Evolutionary conservation across 23 tunicate genomes (phyloP).

Genomic region (Halocynthia aurantium): DNA sequence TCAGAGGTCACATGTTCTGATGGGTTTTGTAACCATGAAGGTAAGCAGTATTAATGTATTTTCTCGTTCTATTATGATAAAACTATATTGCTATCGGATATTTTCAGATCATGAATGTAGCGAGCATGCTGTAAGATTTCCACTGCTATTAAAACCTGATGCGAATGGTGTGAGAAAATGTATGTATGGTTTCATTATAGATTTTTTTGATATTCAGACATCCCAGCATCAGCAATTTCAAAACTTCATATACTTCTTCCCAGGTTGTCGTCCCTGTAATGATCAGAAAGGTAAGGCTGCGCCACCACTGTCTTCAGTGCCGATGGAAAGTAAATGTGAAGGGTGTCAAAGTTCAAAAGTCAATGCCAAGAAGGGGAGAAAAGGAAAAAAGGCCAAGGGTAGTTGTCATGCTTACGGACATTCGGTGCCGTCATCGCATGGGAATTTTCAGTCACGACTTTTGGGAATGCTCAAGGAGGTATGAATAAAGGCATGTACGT

Average conservation of each 20-base stretch:
- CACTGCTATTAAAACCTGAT: too few relatives aligned
- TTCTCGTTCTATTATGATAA: background rate
- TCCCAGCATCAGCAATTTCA: too few relatives aligned
- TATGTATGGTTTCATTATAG: too few relatives aligned
- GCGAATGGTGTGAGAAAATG: too few relatives aligned
- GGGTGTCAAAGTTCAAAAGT: constrained; percentile 20
- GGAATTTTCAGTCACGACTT: constrained; percentile 15
- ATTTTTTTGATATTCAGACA: too few relatives aligned
- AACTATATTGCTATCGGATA: background rate
- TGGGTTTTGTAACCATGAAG: constrained; percentile 24
- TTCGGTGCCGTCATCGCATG: too few relatives aligned
- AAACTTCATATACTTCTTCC: background rate
- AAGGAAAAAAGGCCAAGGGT: background rate
- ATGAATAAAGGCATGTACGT: background rate
- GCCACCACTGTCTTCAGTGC: constrained; percentile 1
- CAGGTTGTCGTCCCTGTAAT: constrained; percentile 15
- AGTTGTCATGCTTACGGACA: background rate
- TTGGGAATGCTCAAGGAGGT: constrained; percentile 25
- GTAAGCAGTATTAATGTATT: background rate
- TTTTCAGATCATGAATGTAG: constrained; percentile 11
- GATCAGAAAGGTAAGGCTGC: background rate
- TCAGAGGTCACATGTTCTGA: constrained; percentile 30
- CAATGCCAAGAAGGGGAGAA: constrained; percentile 7
- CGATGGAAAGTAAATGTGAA: constrained; percentile 7
- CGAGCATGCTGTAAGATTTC: too few relatives aligned